Evolutionary conservation across 2,113 vertebrate species (phyloP).

Genomic region (Melanocharis versteri): DNA sequence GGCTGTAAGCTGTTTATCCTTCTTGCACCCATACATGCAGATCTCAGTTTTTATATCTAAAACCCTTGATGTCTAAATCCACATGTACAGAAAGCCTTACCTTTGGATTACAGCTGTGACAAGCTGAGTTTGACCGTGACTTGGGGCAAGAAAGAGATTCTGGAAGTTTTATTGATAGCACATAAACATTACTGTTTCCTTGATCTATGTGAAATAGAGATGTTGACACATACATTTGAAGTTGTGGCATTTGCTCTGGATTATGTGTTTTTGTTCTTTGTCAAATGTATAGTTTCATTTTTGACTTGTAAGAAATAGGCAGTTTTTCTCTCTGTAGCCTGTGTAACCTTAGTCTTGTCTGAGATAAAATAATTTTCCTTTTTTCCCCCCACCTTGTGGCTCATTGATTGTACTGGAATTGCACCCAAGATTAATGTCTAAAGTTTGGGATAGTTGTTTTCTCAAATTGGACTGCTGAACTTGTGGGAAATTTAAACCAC

Average conservation of each 20-base stretch:
- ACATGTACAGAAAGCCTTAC: not conserved
- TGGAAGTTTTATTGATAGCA: not conserved
- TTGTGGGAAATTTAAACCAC: conserved; percentile 32
- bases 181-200: not conserved
- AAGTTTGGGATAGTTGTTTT: not conserved
- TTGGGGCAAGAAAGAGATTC: not conserved
- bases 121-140: not conserved
- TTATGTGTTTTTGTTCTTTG: not conserved
- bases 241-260: not conserved
- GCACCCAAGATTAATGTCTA: not conserved
- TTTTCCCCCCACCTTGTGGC: not conserved
- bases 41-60: not conserved
- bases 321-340: not conserved
- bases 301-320: not conserved
- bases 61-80: not conserved
- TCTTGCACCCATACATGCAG: not conserved
- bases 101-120: not conserved
- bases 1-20: not conserved
- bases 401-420: not conserved
- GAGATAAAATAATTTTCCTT: not conserved
- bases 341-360: not conserved
- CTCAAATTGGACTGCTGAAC: not conserved
- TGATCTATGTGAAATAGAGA: not conserved
- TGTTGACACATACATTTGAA: not conserved
- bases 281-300: not conserved